Conservation (phyloP, 2,888 invertebrate genomes). For the Cephus nigrinus region DNA sequence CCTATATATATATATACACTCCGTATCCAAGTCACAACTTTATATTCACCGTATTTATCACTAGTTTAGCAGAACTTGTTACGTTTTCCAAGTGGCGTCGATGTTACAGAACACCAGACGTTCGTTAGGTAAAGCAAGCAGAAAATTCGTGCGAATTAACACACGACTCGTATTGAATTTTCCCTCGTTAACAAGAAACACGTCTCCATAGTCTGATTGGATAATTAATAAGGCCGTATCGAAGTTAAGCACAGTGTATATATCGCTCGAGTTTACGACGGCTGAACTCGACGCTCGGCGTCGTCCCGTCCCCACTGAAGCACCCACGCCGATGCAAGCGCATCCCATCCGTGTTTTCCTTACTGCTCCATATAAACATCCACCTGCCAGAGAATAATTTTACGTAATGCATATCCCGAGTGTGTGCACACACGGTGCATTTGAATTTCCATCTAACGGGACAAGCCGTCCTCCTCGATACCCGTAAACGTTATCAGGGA, state of each 20-base stretch:
- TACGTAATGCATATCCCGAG: background rate
- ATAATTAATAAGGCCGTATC: background rate
- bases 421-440: background rate
- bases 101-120: background rate
- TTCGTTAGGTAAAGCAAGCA: background rate
- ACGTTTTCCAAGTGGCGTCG: background rate
- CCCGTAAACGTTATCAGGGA: background rate
- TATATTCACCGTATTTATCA: background rate
- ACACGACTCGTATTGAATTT: background rate
- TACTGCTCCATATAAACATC: background rate
- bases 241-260: background rate
- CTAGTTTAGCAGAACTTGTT: background rate
- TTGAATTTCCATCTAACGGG: background rate
- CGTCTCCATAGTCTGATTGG: background rate
- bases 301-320: no score
- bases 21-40: background rate
- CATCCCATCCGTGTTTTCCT: background rate
- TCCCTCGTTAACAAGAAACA: background rate
- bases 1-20: background rate
- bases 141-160: background rate
- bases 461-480: background rate
- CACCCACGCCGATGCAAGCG: background rate
- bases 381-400: background rate
- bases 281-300: background rate
- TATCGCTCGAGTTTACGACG: background rate